Base-by-base conservation (phyloP, 2,113 vertebrate species). In the Hiodon alosoides region DNA sequence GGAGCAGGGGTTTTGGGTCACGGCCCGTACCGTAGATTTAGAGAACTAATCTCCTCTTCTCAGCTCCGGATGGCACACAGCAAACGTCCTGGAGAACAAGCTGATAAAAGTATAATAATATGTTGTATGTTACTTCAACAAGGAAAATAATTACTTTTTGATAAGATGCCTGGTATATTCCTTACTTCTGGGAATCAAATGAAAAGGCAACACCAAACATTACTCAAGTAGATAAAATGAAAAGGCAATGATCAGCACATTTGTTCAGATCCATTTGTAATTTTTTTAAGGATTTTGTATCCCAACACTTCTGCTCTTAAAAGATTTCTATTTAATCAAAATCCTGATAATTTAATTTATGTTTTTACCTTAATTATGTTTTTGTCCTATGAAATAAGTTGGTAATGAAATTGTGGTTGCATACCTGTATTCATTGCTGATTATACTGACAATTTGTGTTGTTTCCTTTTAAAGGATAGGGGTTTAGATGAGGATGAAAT, bases 311-410 rank as follows among this genome's bases (percentile, higher is more conserved):
- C 66, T 68, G 50, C 47, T 51, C 66, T 47, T 51, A 50, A 68
- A 68, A 68, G 66, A 7, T 68, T 68, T 68, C 8, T 68, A 47
- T 50, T 51, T 68, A 50, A 68, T 68, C 52, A 51, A 2, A 4
- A n/a, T n/a, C 66, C 52, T 68, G n/a, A 68, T 68, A 68, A 68
- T 50, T n/a, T 68, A 48, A 68, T 52, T 68, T 68, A 51, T 50
- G 16, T 50, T 5, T 52, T 68, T 51, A 68, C 66, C 51, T 47
- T 50, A 51, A 52, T 68, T 68, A 68, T 47, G 31, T 31, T 31
- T 31, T 31, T 31, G 31, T 11, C 6, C 14, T 68, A 50, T 68
- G 47, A 68, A n/a, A 52, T 11, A n/a, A 4, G 5, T 51, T 4
- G 48, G 66, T 7, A 50, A 68, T n/a, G 46, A 11, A 52, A 50